These are phyloP conservation scores for Antennarius maculatus DNA, from an alignment of 2,797 vertebrate genomes.

Conservation along the genomic window DNA sequence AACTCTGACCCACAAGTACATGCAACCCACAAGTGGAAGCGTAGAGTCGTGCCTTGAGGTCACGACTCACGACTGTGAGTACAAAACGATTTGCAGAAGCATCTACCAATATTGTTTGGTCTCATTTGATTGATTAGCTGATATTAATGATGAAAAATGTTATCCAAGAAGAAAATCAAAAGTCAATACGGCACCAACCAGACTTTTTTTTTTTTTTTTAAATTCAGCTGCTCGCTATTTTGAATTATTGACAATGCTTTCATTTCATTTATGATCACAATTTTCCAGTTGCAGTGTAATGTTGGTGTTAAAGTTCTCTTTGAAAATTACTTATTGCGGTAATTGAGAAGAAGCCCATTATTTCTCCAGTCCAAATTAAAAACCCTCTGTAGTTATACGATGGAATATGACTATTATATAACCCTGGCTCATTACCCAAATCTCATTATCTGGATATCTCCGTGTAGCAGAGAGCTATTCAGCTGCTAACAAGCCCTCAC, in stretches of 20 bases:
- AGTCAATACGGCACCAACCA: background rate
- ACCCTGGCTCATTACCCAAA: slow-evolving; percentile 66
- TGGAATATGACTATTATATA: slow-evolving; percentile 61
- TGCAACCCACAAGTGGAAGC: background rate
- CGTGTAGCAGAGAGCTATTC: slow-evolving; percentile 47
- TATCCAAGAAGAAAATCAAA: background rate
- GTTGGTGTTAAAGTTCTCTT: slow-evolving; percentile 34
- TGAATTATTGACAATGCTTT: slow-evolving; percentile 21
- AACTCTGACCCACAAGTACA: slow-evolving; percentile 3
- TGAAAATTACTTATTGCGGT: slow-evolving; percentile 52
- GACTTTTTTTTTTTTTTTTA: slow-evolving; percentile 8
- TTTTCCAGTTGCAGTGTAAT: slow-evolving; percentile 40
- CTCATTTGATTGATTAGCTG: background rate
- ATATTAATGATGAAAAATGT: background rate
- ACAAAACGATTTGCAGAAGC: background rate
- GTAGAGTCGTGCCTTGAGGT: background rate
- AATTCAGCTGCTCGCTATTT: background rate
- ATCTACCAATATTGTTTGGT: slow-evolving; percentile 1
- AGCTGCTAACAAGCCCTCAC: slow-evolving; percentile 69
- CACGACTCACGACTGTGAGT: no score
- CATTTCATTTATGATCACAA: slow-evolving; percentile 8
- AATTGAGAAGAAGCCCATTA: slow-evolving; percentile 53
- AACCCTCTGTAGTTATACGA: slow-evolving; percentile 53
- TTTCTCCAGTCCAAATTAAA: slow-evolving; percentile 64
- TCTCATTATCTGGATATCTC: slow-evolving; percentile 68